Evolutionary conservation across 1,140 invertebrate genomes (phyloP).

Genomic region (Armadillidium nasatum): DNA sequence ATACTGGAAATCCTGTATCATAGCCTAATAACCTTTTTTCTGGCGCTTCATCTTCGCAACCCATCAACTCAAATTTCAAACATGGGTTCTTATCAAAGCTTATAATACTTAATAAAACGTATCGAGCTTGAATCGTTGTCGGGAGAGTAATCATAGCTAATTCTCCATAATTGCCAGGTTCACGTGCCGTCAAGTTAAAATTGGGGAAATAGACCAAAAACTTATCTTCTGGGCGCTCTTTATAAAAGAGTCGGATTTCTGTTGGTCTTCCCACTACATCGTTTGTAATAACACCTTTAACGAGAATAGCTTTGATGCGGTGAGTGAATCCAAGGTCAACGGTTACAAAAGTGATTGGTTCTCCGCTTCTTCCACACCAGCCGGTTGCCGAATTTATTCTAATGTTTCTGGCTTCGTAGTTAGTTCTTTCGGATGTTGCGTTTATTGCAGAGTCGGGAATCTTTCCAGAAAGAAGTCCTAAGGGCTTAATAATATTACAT

Average conservation of each 20-base stretch:
- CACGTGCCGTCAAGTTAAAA: constrained; percentile 85
- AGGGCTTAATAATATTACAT: constrained; percentile 84
- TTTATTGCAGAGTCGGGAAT: constrained; percentile 95
- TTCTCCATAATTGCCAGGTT: constrained; percentile 90
- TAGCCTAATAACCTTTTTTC: constrained; percentile 75
- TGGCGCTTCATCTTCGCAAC: constrained; percentile 75
- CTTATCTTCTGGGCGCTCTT: constrained; percentile 84
- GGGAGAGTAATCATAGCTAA: constrained; percentile 91
- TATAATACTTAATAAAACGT: constrained; percentile 86
- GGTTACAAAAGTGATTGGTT: constrained; percentile 85
- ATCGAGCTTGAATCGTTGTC: constrained; percentile 85
- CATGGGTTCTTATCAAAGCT: constrained; percentile 95
- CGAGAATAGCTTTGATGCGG: constrained; percentile 75
- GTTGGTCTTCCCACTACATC: constrained; percentile 90
- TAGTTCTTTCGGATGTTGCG: constrained; percentile 83
- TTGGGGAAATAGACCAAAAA: constrained; percentile 95
- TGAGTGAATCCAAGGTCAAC: constrained; percentile 87
- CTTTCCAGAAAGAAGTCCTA: constrained; percentile 82
- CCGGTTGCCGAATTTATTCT: constrained; percentile 88
- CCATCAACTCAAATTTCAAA: constrained; percentile 92
- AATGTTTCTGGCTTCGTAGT: constrained; percentile 84
- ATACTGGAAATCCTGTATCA: constrained; percentile 88
- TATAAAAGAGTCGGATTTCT: constrained; percentile 95
- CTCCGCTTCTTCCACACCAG: constrained; percentile 90
- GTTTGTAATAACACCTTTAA: constrained; percentile 89